Base-by-base conservation (phyloP, 1,140 invertebrate genomes). In the Achatina immaculata region DNA sequence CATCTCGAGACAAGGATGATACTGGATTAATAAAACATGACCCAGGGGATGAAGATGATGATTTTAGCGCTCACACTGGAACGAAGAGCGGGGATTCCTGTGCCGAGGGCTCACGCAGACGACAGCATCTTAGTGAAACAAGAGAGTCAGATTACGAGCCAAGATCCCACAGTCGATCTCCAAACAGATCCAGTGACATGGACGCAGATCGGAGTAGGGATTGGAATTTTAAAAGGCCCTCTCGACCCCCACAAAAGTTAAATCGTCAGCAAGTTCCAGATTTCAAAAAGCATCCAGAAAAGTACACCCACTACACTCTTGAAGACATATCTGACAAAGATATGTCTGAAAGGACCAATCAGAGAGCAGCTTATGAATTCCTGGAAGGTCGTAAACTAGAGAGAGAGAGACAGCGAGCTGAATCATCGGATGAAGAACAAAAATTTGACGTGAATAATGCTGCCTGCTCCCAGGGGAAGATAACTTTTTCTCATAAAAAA, bases 281-380 rank as follows among this genome's bases (percentile, higher is more conserved):
- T 69, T 85, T 82, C 74, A 82, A 80, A 45, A 75, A 82, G 40
- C 71, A 84, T 43, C 87, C 87, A n/a, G 78, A 85, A n/a, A 84
- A 83, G 51, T 88, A 84, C 83, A 88, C 84, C 0, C 82, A 82
- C 36, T 88, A 88, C 73, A 78, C 81, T 31, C 58, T 88, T n/a
- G 82, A 83, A 28, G 86, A 88, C 83, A 85, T 88, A 28, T 38
- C 42, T 9, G 78, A 69, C 40, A 77, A 83, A 16, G 82, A 85
- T 19, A 65, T 88, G 76, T 82, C 82, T 16, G 85, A 88, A 28
- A 48, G 55, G 24, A 78, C 85, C 0, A 88, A 88, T 72, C 78
- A 77, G 24, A 45, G 68, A 51, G 87, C 86, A 77, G 87, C 87
- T 42, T 83, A 86, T 66, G 82, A 76, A 69, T 88, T 88, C 77